phyloP scores from a whole-genome alignment of 1,140 invertebrate genomes.

The Batillaria attramentaria region DNA sequence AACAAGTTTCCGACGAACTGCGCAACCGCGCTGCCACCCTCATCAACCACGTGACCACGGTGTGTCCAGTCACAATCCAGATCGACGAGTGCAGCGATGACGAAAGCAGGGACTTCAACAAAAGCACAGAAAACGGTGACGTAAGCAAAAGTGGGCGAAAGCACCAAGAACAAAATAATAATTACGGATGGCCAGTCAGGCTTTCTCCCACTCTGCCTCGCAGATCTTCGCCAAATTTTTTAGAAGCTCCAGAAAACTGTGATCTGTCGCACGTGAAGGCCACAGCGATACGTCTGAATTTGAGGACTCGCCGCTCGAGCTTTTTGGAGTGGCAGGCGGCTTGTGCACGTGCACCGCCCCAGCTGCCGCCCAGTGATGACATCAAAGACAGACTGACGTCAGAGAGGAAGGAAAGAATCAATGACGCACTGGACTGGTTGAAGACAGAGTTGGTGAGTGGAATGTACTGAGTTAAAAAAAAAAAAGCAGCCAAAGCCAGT shows the following conservation, averaged over 20 bases:
- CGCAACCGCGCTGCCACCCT: background rate
- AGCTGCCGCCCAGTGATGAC: background rate
- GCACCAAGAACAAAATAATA: too few relatives aligned
- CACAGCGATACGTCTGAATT: slow-evolving; percentile 38
- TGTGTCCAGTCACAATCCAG: slow-evolving; percentile 17
- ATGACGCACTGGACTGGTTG: slow-evolving; percentile 46
- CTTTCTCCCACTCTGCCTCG: background rate
- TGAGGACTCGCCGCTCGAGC: slow-evolving; percentile 43
- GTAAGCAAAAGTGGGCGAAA: too few relatives aligned
- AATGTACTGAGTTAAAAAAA: too few relatives aligned
- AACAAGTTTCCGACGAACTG: background rate
- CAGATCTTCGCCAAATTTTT: background rate
- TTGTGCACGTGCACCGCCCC: slow-evolving; percentile 2
- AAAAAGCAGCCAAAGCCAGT: too few relatives aligned
- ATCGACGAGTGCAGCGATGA: slow-evolving; percentile 28
- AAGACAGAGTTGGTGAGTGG: slow-evolving; percentile 48
- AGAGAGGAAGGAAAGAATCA: slow-evolving; percentile 41
- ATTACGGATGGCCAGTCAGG: too few relatives aligned
- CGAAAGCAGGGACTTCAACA: background rate
- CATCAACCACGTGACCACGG: background rate
- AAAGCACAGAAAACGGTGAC: too few relatives aligned
- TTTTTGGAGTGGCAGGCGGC: slow-evolving; percentile 39
- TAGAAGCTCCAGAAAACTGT: slow-evolving; percentile 21
- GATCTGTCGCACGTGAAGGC: slow-evolving; percentile 37
- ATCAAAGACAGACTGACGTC: slow-evolving; percentile 32